A percentile compares a stretch with the other conserved stretches of the same genome.
Conservation (phyloP, 1,140 invertebrate genomes). For the Bombus cullumanus region DNA sequence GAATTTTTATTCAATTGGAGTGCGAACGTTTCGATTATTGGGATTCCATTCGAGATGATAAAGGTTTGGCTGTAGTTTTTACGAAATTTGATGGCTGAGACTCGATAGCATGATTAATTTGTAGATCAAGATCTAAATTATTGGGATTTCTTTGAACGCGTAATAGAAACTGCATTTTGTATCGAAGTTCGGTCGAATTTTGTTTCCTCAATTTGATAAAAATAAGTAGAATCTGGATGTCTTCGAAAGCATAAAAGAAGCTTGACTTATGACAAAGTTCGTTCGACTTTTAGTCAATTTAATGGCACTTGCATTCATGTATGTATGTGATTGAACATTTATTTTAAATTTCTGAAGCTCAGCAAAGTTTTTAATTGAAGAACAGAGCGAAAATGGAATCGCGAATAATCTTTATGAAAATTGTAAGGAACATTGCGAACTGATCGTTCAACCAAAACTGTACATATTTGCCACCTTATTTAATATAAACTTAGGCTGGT, state of each 20-base stretch:
- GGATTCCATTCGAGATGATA: neutral
- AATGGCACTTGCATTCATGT: too few species aligned
- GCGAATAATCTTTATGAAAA: neutral
- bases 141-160: neutral
- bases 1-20: neutral
- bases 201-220: neutral
- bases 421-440: neutral
- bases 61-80: neutral
- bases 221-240: neutral
- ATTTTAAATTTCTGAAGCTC: neutral
- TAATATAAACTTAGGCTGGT: conserved; percentile 48
- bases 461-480: conserved; percentile 66
- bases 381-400: neutral
- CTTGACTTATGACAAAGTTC: neutral
- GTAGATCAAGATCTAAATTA: neutral
- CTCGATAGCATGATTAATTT: neutral
- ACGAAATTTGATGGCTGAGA: neutral
- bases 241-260: neutral
- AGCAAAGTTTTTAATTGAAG: neutral
- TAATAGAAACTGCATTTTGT: neutral
- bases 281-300: too few species aligned
- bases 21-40: neutral
- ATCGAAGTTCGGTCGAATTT: too few species aligned
- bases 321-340: neutral
- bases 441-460: conserved; percentile 31